These are phyloP conservation scores for Sphenopsis melanotis DNA, from an alignment of 2,797 vertebrate species.

Conservation along the genomic window DNA sequence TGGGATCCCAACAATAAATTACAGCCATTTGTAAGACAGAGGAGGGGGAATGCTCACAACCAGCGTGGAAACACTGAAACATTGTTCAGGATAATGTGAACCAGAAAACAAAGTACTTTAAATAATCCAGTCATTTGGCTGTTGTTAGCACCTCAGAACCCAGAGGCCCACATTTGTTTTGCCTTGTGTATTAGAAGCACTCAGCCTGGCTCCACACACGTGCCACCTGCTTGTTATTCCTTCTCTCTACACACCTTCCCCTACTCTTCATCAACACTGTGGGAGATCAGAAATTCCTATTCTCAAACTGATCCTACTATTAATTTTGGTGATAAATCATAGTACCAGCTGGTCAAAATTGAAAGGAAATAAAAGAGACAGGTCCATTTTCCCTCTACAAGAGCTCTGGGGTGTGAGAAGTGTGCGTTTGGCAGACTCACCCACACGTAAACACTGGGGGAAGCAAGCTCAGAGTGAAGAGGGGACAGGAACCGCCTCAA, in stretches of 20 bases:
- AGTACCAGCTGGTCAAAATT: neutral
- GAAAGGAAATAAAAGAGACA: neutral
- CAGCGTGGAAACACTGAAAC: neutral
- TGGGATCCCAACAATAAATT: neutral
- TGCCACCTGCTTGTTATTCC: neutral
- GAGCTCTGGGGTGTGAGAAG: neutral
- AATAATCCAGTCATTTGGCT: neutral
- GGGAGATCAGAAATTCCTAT: neutral
- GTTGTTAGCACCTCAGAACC: neutral
- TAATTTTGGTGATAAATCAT: neutral
- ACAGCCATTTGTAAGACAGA: neutral
- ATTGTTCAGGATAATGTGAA: neutral
- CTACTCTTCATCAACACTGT: neutral
- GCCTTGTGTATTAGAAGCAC: neutral
- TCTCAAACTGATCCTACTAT: neutral
- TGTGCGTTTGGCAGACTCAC: neutral
- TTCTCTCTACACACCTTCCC: neutral
- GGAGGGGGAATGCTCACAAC: neutral
- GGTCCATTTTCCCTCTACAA: neutral
- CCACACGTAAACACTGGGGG: neutral
- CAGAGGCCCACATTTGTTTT: neutral
- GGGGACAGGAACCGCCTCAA: neutral
- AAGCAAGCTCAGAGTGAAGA: neutral
- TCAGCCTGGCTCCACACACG: rapidly evolving
- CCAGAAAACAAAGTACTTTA: neutral